Evolutionary conservation across 2,797 vertebrate genomes (phyloP).

Genomic region (Smutsia temminckii): DNA sequence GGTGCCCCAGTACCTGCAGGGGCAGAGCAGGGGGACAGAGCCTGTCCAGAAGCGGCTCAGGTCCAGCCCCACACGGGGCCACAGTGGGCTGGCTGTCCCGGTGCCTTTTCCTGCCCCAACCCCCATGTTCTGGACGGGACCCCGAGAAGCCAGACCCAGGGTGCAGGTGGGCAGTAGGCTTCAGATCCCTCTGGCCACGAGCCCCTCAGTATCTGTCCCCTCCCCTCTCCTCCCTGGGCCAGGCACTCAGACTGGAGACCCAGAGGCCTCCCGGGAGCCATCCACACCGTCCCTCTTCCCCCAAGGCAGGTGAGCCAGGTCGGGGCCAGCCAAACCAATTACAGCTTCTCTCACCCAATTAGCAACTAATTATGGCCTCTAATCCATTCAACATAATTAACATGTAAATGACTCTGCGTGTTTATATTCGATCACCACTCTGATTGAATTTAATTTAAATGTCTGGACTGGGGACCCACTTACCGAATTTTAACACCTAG

Average conservation of each 20-base stretch:
- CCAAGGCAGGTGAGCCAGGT: conserved; percentile 74
- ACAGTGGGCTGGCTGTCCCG: neutral
- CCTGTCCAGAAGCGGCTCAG: neutral
- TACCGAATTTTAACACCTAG: conserved; percentile 61
- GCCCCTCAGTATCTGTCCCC: neutral
- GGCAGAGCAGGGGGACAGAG: neutral
- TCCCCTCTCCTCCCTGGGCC: neutral
- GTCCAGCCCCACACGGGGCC: neutral
- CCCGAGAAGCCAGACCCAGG: neutral
- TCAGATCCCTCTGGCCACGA: neutral
- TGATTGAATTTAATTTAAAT: conserved; percentile 81
- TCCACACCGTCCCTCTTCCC: neutral
- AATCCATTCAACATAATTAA: conserved; percentile 88
- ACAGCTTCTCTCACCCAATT: conserved; percentile 87
- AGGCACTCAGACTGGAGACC: neutral
- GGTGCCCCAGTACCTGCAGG: neutral
- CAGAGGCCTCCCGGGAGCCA: conserved; percentile 3
- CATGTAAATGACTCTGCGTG: conserved; percentile 87
- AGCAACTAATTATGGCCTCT: conserved; percentile 88
- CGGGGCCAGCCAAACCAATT: conserved; percentile 85
- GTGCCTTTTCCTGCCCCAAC: neutral
- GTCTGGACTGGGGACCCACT: conserved; percentile 79
- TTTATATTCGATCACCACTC: conserved; percentile 88
- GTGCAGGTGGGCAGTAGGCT: neutral
- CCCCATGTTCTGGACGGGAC: neutral